Conservation (phyloP, 2,113 vertebrate genomes). For the Pygoscelis antarcticus region DNA sequence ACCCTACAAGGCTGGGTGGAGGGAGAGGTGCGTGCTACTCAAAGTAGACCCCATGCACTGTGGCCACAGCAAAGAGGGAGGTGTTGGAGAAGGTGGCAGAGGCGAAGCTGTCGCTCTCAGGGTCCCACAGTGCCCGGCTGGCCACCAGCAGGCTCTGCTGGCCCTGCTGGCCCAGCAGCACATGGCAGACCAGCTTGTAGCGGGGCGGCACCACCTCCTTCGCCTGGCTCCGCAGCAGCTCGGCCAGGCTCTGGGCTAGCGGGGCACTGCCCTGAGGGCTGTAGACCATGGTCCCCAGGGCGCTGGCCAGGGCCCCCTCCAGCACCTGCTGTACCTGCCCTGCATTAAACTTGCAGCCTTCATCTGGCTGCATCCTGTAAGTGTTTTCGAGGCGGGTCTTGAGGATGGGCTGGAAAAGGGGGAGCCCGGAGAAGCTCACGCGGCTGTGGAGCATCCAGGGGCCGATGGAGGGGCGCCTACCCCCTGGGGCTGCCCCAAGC, state of each 20-base stretch:
- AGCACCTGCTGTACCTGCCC: constrained; percentile 41
- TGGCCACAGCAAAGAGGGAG: constrained; percentile 79
- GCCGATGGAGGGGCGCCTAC: constrained; percentile 70
- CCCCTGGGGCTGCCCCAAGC: not conserved
- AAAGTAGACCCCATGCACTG: constrained; percentile 75
- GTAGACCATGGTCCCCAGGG: constrained; percentile 55
- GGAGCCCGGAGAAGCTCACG: constrained; percentile 78
- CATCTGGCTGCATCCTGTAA: constrained; percentile 56
- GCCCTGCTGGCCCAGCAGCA: constrained; percentile 74
- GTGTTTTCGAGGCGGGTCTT: constrained; percentile 65
- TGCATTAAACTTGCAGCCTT: constrained; percentile 61
- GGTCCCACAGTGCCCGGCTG: constrained; percentile 77
- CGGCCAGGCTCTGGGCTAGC: constrained; percentile 64
- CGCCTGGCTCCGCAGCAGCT: constrained; percentile 58
- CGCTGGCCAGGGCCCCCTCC: constrained; percentile 31
- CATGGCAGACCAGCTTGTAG: constrained; percentile 81
- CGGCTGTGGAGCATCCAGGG: constrained; percentile 65
- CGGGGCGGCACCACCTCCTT: constrained; percentile 75
- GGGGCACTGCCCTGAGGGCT: not conserved
- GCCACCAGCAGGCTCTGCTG: constrained; percentile 73
- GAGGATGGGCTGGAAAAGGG: constrained; percentile 54
- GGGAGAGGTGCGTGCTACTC: constrained; percentile 52
- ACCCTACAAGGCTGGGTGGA: not conserved
- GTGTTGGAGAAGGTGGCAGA: constrained; percentile 72
- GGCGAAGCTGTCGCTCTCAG: constrained; percentile 61